phyloP scores from a whole-genome alignment of 2,113 vertebrate genomes.

The Argyrosomus japonicus region DNA sequence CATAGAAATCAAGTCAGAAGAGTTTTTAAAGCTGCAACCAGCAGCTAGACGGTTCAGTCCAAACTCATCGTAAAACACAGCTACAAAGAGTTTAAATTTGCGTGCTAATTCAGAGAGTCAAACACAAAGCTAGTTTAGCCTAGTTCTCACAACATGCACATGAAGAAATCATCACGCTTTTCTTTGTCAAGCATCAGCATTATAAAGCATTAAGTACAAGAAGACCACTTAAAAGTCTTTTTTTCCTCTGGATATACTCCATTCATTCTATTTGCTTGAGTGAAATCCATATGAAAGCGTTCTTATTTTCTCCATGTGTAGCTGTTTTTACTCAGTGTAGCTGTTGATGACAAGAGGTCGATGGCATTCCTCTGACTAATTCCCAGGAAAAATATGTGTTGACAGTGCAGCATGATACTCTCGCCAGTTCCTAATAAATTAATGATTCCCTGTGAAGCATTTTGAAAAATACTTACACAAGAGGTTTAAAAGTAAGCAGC shows the following conservation, averaged over 20 bases:
- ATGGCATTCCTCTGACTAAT: slow-evolving; percentile 40
- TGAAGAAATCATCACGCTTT: not conserved
- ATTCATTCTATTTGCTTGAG: slow-evolving; percentile 8
- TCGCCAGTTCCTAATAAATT: slow-evolving; percentile 44
- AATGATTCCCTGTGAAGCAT: slow-evolving; percentile 21
- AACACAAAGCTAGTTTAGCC: not conserved
- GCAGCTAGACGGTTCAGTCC: not conserved
- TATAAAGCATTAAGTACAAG: not conserved
- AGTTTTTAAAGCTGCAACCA: not conserved
- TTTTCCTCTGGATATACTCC: not conserved
- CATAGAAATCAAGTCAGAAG: slow-evolving; percentile 10
- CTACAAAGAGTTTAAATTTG: not conserved
- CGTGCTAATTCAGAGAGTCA: not conserved
- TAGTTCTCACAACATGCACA: not conserved
- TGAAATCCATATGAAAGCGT: slow-evolving; percentile 5
- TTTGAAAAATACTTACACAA: slow-evolving; percentile 18
- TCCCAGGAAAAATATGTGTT: slow-evolving; percentile 41
- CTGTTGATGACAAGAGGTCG: slow-evolving; percentile 20
- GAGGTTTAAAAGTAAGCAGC: slow-evolving; percentile 15
- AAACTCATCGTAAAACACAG: slow-evolving; percentile 5
- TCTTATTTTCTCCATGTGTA: not conserved
- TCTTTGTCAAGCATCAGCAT: not conserved
- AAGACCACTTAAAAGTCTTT: slow-evolving; percentile 3
- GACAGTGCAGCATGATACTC: slow-evolving; percentile 30
- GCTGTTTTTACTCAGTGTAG: slow-evolving; percentile 41